Percentiles rank a stretch among this genome's conserved stretches.
These are phyloP conservation scores for Noctua janthe DNA, from an alignment of 2,888 invertebrate genomes.

Conservation along the genomic window DNA sequence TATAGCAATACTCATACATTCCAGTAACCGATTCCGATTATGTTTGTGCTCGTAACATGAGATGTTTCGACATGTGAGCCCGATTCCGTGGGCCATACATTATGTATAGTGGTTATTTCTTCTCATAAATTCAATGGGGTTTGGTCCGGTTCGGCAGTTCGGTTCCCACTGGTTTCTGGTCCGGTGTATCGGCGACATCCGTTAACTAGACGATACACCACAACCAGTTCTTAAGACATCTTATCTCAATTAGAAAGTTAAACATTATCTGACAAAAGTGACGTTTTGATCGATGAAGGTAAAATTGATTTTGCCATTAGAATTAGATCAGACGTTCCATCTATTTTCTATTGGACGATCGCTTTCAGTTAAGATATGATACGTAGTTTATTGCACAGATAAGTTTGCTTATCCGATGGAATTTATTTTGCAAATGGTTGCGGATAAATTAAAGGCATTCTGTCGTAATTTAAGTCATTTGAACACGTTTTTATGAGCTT, in stretches of 20 bases:
- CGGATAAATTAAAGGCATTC: constrained; percentile 21
- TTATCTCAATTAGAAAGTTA: constrained; percentile 83
- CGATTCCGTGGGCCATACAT: constrained; percentile 64
- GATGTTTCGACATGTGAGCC: constrained; percentile 67
- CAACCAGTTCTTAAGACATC: constrained; percentile 72
- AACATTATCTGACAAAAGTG: constrained; percentile 75
- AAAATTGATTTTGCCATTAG: constrained; percentile 68
- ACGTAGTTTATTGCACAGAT: constrained; percentile 42
- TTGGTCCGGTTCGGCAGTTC: constrained; percentile 66
- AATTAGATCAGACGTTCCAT: constrained; percentile 59
- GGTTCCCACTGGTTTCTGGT: constrained; percentile 51
- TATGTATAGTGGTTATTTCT: constrained; percentile 71
- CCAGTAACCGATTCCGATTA: constrained; percentile 67
- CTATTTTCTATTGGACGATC: constrained; percentile 47
- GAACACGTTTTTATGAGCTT: constrained; percentile 9
- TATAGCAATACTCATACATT: constrained; percentile 63
- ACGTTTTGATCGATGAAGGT: constrained; percentile 77
- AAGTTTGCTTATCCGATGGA: constrained; percentile 28
- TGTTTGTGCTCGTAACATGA: constrained; percentile 70
- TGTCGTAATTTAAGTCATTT: constrained; percentile 11
- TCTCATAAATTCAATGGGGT: constrained; percentile 73
- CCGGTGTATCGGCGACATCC: constrained; percentile 68
- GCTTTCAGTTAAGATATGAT: constrained; percentile 39
- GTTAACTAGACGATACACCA: constrained; percentile 68
- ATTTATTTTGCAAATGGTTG: constrained; percentile 29